Base-by-base conservation (phyloP, 1,140 invertebrate species). In the Geopemphigus sp. region DNA sequence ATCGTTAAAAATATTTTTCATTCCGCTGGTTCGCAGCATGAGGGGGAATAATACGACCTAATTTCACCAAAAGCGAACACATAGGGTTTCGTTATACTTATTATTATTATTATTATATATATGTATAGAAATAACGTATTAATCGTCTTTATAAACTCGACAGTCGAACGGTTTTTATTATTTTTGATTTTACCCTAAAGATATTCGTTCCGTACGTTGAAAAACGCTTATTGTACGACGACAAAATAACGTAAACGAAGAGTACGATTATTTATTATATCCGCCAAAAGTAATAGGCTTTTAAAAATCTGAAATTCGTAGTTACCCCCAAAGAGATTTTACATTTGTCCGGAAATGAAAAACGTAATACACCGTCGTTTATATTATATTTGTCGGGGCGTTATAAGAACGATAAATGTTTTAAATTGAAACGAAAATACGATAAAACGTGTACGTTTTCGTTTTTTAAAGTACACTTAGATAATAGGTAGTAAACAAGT, bases 31-130 rank as follows among this genome's bases (percentile, higher is more conserved):
- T 50, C 39, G 24, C 32, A 76, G 73, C 56, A 39, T 61, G 57
- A 15, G 29, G 73, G 32, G 22, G 73, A n/a, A 63, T 78, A 78
- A n/a, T 61, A 61, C 26, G 39, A 78, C 57, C 57, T 26, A 14
- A 10, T 78, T 78, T 45, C 47, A 32, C 8, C 3, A 61, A 78
- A 68, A 47, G 22, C 29, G 73, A 11, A 45, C 39, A 78, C 8
- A 45, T 59, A 45, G 19, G 56, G 72, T 61, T 78, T 78, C 39
- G 26, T 59, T 61, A 54, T 32, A 32, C 11, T 10, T 57, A 32
- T 66, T 45, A 12, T 66, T 24, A 8, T 12, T n/a, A n/a, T n/a
- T n/a, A n/a, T n/a, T n/a, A 68, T 19, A 50, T 5, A 66, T 14
- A 19, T 22, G 29, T 29, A 59, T 14, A 26, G 8, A 11, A 45